These are phyloP conservation scores for Coptodon bakossiorum DNA, from an alignment of 2,113 vertebrate species.

Conservation along the genomic window DNA sequence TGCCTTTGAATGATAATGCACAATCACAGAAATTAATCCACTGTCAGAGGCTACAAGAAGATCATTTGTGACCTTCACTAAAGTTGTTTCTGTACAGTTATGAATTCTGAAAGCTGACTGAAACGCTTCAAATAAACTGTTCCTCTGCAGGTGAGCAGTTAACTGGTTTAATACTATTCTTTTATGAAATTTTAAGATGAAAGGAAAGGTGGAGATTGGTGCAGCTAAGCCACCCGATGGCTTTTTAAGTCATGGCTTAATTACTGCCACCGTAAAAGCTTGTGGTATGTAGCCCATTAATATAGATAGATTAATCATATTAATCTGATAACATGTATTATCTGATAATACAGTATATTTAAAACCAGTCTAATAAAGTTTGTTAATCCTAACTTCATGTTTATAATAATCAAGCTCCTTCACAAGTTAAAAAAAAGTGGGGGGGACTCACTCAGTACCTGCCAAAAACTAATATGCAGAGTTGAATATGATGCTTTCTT, in stretches of 20 bases:
- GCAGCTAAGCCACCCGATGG: not conserved
- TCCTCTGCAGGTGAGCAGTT: not conserved
- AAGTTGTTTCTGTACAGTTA: not conserved
- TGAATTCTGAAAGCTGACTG: not conserved
- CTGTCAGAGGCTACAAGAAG: not conserved
- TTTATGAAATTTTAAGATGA: not conserved
- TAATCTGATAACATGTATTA: not conserved
- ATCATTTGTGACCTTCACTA: not conserved
- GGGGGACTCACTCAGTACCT: not conserved
- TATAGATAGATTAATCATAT: not conserved
- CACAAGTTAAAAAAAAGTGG: not conserved
- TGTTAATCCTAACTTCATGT: not conserved
- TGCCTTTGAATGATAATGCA: not conserved
- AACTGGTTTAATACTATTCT: not conserved
- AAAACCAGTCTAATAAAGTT: not conserved
- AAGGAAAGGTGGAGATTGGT: not conserved
- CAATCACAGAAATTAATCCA: not conserved
- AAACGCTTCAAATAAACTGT: rapidly evolving
- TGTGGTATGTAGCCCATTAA: not conserved
- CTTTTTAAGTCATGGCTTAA: not conserved
- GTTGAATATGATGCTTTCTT: not conserved
- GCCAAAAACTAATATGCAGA: not conserved
- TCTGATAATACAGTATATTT: not conserved
- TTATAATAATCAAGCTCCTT: not conserved
- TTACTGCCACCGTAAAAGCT: not conserved